These are phyloP conservation scores for Bombylius major DNA, from an alignment of 2,888 invertebrate genomes.

Conservation along the genomic window DNA sequence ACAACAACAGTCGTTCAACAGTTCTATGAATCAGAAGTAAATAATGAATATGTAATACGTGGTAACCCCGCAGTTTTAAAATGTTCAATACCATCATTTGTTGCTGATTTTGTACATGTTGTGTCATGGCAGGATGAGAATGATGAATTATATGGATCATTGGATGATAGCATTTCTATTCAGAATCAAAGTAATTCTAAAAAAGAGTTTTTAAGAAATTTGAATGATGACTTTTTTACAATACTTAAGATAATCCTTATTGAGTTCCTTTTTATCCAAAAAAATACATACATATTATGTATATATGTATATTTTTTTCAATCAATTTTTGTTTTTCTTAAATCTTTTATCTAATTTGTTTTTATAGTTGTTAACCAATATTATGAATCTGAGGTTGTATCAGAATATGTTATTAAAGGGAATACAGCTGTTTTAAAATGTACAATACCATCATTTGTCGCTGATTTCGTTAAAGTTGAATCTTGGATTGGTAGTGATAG, in stretches of 20 bases:
- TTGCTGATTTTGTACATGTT: constrained; percentile 58
- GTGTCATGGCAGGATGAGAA: constrained; percentile 56
- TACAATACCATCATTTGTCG: constrained; percentile 80
- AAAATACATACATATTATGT: too few species aligned
- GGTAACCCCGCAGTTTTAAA: constrained; percentile 60
- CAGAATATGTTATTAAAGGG: constrained; percentile 79
- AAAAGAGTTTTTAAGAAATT: too few species aligned
- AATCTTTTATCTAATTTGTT: too few species aligned
- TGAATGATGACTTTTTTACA: too few species aligned
- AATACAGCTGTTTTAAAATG: constrained; percentile 80
- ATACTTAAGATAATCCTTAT: too few species aligned
- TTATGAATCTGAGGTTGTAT: constrained; percentile 78
- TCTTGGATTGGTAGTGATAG: constrained; percentile 61
- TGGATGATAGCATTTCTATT: constrained; percentile 8
- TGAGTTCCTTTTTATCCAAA: too few species aligned
- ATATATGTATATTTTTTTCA: too few species aligned
- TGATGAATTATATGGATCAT: constrained; percentile 30
- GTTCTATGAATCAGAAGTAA: constrained; percentile 57
- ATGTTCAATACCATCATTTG: constrained; percentile 63
- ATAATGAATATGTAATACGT: constrained; percentile 60
- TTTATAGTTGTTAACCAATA: constrained; percentile 71
- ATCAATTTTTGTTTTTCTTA: too few species aligned
- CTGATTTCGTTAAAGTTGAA: constrained; percentile 81
- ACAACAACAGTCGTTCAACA: constrained; percentile 51
- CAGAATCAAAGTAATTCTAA: not conserved